A percentile compares a stretch with the other conserved stretches of the same genome.
phyloP scores from a whole-genome alignment of 2,888 invertebrate genomes.

The Thecocarcelia acutangulata region DNA sequence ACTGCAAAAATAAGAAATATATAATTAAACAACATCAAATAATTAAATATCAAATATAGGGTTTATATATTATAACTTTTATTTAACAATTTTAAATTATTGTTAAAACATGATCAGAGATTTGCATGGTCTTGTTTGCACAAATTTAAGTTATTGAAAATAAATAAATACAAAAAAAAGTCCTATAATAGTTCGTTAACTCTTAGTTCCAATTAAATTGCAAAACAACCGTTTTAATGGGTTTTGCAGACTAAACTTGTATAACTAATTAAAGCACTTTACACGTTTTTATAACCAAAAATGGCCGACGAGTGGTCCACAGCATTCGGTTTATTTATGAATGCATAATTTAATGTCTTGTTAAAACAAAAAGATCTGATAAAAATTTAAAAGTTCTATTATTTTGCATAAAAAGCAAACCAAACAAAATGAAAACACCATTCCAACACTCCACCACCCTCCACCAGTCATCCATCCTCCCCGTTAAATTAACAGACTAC shows the following conservation, averaged over 20 bases:
- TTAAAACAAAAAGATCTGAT: constrained; percentile 62
- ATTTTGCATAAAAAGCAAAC: constrained; percentile 41
- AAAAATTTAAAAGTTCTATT: constrained; percentile 61
- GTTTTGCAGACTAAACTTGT: not conserved
- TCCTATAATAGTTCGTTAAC: not conserved
- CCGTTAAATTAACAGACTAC: constrained; percentile 41
- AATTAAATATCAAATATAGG: too few species aligned
- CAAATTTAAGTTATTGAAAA: too few species aligned
- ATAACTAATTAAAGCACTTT: constrained; percentile 16
- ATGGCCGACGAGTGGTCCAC: not conserved
- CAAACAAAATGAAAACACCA: not conserved
- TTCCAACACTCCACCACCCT: constrained; percentile 4
- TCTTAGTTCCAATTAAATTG: not conserved
- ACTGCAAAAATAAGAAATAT: too few species aligned
- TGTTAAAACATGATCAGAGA: too few species aligned
- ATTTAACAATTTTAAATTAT: too few species aligned
- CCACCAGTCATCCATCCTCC: too few species aligned
- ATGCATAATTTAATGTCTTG: constrained; percentile 65
- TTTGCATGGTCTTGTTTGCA: too few species aligned
- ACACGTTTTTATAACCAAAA: not conserved
- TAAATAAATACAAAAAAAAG: too few species aligned
- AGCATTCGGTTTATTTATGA: constrained; percentile 49
- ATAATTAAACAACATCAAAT: too few species aligned
- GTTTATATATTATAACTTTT: too few species aligned
- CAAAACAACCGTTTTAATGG: constrained; percentile 15